Base-by-base conservation (phyloP, 2,888 invertebrate genomes). In the Petrophora chlorosata region DNA sequence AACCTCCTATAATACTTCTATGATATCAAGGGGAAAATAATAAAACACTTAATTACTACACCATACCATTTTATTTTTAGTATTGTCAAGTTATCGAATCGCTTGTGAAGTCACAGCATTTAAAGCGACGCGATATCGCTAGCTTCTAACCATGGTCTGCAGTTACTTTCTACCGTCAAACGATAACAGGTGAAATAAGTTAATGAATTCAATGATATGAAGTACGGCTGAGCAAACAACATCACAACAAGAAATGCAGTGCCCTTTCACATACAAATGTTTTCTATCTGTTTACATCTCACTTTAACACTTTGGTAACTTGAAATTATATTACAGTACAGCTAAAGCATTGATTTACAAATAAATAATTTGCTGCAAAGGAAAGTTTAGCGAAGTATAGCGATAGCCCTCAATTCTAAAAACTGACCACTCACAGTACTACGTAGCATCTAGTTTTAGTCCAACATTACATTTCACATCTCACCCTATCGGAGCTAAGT, bases 221-320 rank as follows among this genome's bases (percentile, higher is more conserved):
- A 51, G 41, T 32, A 54, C 33, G 51, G 40, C 48, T 42, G 35
- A 60, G 53, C 54, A 57, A 48, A 53, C 42, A 47, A 40, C 15
- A 44, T 38, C 26, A 53, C 54, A 59, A 56, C 49, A 59, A 48
- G 59, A 59, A 55, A 56, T 46, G 53, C 52, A 56, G 43, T 48
- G 54, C 56, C 45, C 42, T 46, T 51, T 59, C 44, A 59, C 53
- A 57, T 51, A 61, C 2, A 46, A 30, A 56, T 36, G 39, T 49
- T 40, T 35, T 44, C 33, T 33, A 12, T 38, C 25, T 17, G 43
- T 22, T 33, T 26, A 45, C 15, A 36, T 43, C 44, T 50, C 56
- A 52, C 39, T 35, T 76, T 76, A 79, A 80, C 78, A 84, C 86
- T 86, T 87, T 88, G 86, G 86, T 87, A 85, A 85, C 85, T 80